Conservation (phyloP, 2,797 vertebrate genomes). For the Enteromius radiatus region DNA sequence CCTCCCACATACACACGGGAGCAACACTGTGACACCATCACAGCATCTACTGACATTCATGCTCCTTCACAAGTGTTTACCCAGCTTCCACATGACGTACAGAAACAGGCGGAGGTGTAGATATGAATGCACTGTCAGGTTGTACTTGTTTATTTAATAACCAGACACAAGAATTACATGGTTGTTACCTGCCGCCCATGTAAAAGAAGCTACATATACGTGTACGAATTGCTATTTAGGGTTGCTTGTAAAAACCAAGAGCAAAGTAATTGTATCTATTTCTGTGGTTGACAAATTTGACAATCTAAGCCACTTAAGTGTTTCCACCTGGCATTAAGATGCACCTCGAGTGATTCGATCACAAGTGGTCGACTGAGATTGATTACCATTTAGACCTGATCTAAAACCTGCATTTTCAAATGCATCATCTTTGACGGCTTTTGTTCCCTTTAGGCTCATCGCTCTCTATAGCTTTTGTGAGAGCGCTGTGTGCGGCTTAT, state of each 20-base stretch:
- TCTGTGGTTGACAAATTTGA: neutral
- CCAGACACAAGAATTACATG: conserved; percentile 9
- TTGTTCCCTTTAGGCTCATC: neutral
- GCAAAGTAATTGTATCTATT: neutral
- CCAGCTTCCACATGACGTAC: conserved; percentile 20
- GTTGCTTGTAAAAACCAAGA: neutral
- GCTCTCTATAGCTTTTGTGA: neutral
- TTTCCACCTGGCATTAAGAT: neutral
- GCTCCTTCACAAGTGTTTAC: conserved; percentile 35
- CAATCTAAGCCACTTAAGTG: neutral
- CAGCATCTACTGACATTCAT: conserved; percentile 32
- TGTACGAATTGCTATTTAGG: neutral
- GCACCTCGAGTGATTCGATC: neutral
- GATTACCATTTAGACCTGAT: neutral
- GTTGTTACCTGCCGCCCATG: conserved; percentile 20
- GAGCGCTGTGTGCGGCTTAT: neutral
- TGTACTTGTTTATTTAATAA: conserved; percentile 38
- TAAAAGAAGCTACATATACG: conserved; percentile 7
- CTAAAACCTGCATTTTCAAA: neutral
- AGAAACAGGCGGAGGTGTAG: conserved; percentile 33
- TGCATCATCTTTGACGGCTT: neutral
- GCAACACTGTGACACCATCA: conserved; percentile 29
- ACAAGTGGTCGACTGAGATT: neutral
- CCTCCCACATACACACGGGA: conserved; percentile 50
- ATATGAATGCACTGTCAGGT: conserved; percentile 11